Evolutionary conservation across 2,888 invertebrate species (phyloP).

Genomic region (Myopa testacea): DNA sequence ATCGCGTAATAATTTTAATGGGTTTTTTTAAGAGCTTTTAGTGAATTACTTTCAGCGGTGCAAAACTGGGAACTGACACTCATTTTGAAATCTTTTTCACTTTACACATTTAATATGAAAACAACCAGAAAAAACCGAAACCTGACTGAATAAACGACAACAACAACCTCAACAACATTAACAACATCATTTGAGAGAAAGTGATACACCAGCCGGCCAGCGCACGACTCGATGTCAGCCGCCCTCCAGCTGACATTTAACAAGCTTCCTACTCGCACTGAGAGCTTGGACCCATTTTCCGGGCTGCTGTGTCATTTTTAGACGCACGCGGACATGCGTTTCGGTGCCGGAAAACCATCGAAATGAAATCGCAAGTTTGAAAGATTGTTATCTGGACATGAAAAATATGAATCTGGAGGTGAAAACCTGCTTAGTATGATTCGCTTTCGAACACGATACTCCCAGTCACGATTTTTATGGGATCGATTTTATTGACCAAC

Average conservation of each 20-base stretch:
- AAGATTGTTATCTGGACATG: too few species aligned
- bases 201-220: neutral
- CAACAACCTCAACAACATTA: neutral
- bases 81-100: too few species aligned
- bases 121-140: too few species aligned
- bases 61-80: neutral
- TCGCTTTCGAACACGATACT: constrained; percentile 8
- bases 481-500: too few species aligned
- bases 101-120: too few species aligned
- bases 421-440: too few species aligned
- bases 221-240: neutral
- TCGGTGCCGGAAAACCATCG: constrained; percentile 2
- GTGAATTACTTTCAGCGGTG: neutral
- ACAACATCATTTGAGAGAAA: neutral
- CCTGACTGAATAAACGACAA: too few species aligned
- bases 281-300: neutral
- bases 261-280: constrained; percentile 1
- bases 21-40: neutral
- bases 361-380: neutral
- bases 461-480: neutral
- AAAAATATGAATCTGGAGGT: too few species aligned
- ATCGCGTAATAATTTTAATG: constrained; percentile 1
- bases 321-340: neutral
- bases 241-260: neutral
- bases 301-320: constrained; percentile 1